Conservation (phyloP, 2,888 invertebrate species). For the Harmothoe impar region DNA sequence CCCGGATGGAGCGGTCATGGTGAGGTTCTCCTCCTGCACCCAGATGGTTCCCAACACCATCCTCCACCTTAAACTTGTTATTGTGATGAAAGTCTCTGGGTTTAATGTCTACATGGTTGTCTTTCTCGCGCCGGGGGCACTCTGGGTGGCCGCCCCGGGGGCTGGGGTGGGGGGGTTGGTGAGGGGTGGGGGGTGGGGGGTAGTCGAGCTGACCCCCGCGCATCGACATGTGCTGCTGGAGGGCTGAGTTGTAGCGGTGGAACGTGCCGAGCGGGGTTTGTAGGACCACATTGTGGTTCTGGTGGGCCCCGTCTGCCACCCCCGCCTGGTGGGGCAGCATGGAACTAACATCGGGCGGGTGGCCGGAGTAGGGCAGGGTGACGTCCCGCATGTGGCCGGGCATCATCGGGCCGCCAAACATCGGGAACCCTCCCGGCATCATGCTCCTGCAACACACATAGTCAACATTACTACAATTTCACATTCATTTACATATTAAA, state of each 20-base stretch:
- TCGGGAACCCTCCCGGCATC: constrained; percentile 60
- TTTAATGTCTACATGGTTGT: not conserved
- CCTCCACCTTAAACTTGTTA: constrained; percentile 47
- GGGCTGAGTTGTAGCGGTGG: constrained; percentile 63
- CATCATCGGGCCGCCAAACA: constrained; percentile 47
- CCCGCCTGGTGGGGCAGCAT: constrained; percentile 19
- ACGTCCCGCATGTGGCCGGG: constrained; percentile 50
- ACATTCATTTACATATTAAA: too few relatives aligned
- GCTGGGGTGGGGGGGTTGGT: not conserved
- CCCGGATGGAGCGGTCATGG: not conserved
- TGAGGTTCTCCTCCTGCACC: not conserved
- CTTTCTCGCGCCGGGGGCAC: not conserved
- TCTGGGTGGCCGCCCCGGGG: not conserved
- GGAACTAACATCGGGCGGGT: constrained; percentile 51
- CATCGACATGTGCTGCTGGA: constrained; percentile 43
- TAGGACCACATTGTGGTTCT: constrained; percentile 63
- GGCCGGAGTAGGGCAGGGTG: not conserved
- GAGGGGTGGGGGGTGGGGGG: not conserved
- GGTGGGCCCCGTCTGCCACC: constrained; percentile 17
- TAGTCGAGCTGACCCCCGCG: not conserved
- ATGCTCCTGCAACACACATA: constrained; percentile 32
- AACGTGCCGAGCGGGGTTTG: constrained; percentile 66
- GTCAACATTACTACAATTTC: too few relatives aligned
- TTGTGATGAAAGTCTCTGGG: not conserved
- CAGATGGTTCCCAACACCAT: not conserved